Evolutionary conservation across 2,113 vertebrate genomes (phyloP), one percentile per base, ranked within the genome.

Genomic region (Pogona vitticeps): DNA sequence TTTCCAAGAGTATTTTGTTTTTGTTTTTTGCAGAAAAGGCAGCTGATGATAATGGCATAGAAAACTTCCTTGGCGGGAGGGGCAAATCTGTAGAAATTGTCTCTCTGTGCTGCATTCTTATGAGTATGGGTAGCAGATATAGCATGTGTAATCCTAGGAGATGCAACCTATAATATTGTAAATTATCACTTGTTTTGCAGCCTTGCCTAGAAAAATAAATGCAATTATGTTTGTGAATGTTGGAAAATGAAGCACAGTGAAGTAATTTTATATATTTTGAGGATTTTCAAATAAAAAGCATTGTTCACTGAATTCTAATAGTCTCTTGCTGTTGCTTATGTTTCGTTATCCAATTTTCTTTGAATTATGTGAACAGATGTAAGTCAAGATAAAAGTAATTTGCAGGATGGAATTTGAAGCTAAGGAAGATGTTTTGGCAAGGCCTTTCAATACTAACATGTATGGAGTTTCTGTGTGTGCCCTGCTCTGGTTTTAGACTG

Each of bases 111-210:
- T 88, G n/a, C n/a, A n/a, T 91, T 79, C 88, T 68, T 7, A 59
- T 77, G 82, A 93, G 89, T 87, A 90, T 26, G 14, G 91, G 72
- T 93, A 79, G 92, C 88, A 94, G 76, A 83, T 93, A 93, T 94
- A 94, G 91, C 93, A 93, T 86, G 94, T 95, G 86, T 95, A 85
- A 93, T 96, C 90, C 90, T 93, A 86, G 91, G 91, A 92, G 81
- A 91, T 76, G 89, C 72, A 92, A 95, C 92, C 92, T 94, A 91
- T 93, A 95, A 94, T 94, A 89, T 89, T 92, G 93, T 94, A 96
- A 97, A 97, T 96, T 95, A 96, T 94, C 92, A 23, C 94, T 96
- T 96, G 95, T 97, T 97, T 96, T 95, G 91, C 94, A 94, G 94
- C 93, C 95, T 95, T 95, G 96, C 95, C 86, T 90, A 94, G 95